Conservation (phyloP, 2,797 vertebrate genomes). For the Gorsachius magnificus region DNA sequence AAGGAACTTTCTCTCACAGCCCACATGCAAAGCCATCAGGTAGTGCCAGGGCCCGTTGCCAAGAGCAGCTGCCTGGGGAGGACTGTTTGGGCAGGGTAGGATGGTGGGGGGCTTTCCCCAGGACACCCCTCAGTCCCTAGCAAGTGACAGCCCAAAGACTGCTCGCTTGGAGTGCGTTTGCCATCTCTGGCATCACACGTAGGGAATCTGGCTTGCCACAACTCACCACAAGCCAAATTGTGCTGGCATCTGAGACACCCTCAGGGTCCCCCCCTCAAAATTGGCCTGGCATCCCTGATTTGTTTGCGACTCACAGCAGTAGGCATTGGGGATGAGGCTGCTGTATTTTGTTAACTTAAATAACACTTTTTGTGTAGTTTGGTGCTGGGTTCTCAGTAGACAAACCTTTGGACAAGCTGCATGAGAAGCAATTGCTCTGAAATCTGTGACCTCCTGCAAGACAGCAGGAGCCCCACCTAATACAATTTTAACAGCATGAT, state of each 20-base stretch:
- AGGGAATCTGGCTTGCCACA: background rate
- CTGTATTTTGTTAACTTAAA: background rate
- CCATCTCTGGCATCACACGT: fast-evolving
- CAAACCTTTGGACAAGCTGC: background rate
- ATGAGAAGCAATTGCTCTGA: background rate
- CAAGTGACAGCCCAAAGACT: background rate
- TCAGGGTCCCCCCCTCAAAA: background rate
- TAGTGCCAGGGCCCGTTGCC: background rate
- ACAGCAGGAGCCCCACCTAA: background rate
- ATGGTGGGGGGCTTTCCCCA: background rate
- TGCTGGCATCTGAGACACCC: background rate
- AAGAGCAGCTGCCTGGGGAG: background rate
- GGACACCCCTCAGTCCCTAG: background rate
- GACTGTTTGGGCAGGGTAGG: background rate
- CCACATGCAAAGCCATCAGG: background rate
- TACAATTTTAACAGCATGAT: background rate
- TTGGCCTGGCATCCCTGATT: background rate
- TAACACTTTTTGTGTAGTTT: background rate
- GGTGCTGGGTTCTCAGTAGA: background rate
- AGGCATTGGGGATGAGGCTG: background rate
- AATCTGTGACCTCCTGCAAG: background rate
- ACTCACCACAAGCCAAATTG: background rate
- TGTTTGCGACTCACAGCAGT: background rate
- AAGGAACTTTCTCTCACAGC: background rate
- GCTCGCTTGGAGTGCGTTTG: fast-evolving